phyloP scores from a whole-genome alignment of 2,888 invertebrate species.

The Hirtodrosophila cameraria region DNA sequence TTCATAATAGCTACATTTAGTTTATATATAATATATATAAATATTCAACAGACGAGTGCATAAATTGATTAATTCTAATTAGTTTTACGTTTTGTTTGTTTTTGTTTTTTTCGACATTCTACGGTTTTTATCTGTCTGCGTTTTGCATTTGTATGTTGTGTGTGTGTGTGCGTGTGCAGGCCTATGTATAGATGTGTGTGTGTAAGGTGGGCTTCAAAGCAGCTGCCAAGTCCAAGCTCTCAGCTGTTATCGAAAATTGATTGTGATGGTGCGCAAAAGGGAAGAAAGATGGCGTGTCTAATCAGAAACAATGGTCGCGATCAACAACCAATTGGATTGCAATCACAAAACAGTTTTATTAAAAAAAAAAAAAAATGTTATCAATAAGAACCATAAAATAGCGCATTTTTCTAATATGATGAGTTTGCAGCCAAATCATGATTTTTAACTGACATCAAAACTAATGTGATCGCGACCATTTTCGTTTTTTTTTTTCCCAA shows the following conservation, averaged over 20 bases:
- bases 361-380: no score
- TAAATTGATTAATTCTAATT: constrained; percentile 66
- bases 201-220: constrained; percentile 64
- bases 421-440: no score
- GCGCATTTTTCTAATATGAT: no score
- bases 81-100: no score
- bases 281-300: neutral
- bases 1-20: constrained; percentile 67
- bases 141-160: constrained; percentile 12
- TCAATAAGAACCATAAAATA: no score
- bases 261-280: constrained; percentile 32
- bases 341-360: no score
- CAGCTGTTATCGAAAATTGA: constrained; percentile 48
- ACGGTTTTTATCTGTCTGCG: constrained; percentile 34
- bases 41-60: constrained; percentile 77
- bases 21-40: constrained; percentile 33
- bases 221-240: constrained; percentile 50
- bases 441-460: no score
- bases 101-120: constrained; percentile 29
- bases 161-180: constrained; percentile 24
- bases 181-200: constrained; percentile 26
- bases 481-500: neutral
- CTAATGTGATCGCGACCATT: no score
- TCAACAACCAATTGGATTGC: no score
- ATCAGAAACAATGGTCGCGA: no score